phyloP scores from a whole-genome alignment of 2,113 vertebrate genomes.

The Anser cygnoides region DNA sequence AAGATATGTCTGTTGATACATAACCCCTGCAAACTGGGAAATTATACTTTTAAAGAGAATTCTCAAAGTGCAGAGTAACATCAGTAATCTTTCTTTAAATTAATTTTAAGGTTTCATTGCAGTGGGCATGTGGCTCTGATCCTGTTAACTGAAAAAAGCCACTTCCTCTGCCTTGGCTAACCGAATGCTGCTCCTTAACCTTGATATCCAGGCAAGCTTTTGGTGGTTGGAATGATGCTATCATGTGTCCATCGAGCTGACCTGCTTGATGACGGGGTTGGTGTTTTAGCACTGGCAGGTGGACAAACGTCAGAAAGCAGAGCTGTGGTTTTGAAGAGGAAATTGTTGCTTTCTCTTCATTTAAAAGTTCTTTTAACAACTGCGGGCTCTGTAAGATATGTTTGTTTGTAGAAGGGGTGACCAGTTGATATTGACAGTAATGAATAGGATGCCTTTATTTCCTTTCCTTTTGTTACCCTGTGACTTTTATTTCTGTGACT shows the following conservation, averaged over 20 bases:
- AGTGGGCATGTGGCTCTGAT: accelerated
- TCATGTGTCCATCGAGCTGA: not conserved
- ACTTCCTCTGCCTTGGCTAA: not conserved
- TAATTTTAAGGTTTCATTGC: not conserved
- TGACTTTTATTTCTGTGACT: not conserved
- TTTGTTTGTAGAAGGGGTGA: not conserved
- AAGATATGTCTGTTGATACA: not conserved
- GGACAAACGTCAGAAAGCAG: not conserved
- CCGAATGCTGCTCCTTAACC: not conserved
- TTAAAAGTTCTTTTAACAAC: not conserved
- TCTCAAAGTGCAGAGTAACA: not conserved
- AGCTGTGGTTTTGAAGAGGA: not conserved
- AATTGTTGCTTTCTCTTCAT: not conserved
- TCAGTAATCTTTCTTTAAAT: not conserved
- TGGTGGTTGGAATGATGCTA: not conserved
- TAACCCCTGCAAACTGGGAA: not conserved
- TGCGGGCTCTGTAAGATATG: not conserved
- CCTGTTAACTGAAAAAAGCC: not conserved
- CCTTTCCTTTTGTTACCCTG: not conserved
- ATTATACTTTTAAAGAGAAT: not conserved
- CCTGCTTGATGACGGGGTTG: not conserved
- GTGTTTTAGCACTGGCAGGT: not conserved
- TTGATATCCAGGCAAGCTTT: not conserved
- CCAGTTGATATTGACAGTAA: not conserved
- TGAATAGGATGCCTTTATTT: not conserved